These are phyloP conservation scores for Nipponacmea schrenckii DNA, from an alignment of 2,888 invertebrate genomes.

Conservation along the genomic window DNA sequence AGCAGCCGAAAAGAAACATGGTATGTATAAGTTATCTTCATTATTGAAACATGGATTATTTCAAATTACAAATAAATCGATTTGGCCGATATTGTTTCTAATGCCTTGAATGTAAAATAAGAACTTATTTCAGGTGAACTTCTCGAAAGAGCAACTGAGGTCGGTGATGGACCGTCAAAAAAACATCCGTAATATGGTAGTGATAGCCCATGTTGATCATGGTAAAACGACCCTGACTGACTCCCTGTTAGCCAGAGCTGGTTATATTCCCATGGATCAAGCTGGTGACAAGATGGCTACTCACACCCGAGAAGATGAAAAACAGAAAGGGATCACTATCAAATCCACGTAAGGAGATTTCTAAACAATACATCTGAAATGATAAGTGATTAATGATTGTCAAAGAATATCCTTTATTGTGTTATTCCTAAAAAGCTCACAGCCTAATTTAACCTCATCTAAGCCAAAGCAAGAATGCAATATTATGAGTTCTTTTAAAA, in stretches of 20 bases:
- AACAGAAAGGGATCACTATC: constrained; percentile 99
- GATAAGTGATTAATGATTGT: neutral
- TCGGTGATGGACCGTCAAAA: constrained; percentile 98
- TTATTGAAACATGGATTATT: neutral
- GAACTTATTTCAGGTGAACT: constrained; percentile 85
- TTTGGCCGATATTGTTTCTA: too few relatives aligned
- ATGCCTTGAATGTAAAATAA: neutral
- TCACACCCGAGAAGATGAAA: constrained; percentile 99
- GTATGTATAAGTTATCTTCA: too few relatives aligned
- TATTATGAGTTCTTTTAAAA: too few relatives aligned
- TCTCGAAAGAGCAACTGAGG: constrained; percentile 99
- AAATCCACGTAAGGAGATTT: constrained; percentile 91
- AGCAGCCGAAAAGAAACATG: constrained; percentile 12
- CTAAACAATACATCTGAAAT: neutral
- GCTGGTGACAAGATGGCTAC: constrained; percentile 99
- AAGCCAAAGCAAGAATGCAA: too few relatives aligned
- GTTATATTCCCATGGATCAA: constrained; percentile 97
- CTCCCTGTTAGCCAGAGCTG: constrained; percentile 98
- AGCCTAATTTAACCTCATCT: constrained; percentile 20
- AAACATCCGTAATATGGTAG: constrained; percentile 99
- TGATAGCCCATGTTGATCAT: constrained; percentile 99
- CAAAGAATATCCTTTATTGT: neutral
- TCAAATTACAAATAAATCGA: too few relatives aligned
- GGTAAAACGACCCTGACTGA: constrained; percentile 99
- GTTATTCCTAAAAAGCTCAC: neutral